Base-by-base conservation (phyloP, 2,797 vertebrate species). In the Semaprochilodus insignis region DNA sequence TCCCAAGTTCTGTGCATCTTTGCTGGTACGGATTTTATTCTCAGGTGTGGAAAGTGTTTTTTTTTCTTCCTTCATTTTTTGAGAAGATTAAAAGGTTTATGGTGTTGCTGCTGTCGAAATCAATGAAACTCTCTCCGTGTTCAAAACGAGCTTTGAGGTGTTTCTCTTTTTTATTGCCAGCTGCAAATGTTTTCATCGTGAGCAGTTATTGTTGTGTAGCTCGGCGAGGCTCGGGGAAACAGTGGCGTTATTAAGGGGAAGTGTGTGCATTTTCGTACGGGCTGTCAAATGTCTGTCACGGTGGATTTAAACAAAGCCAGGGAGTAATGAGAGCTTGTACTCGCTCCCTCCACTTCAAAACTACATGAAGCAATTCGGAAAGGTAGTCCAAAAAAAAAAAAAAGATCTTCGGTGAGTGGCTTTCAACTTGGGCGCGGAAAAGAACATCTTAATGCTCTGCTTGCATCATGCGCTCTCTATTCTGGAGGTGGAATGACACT, bases 1-100 rank as follows among this genome's bases (percentile, higher is more conserved):
- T 62, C 10, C 16, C 5, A 60, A 10, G 59, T 2, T 48, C 44
- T 48, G 8, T 48, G 11, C 44, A 48, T 48, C 44, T 48, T 23
- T 60, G 54, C 34, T 6, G 2, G 7, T 70, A 59, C 25, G 7
- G 1, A 8, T 67, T 55, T 51, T 6, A 31, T 60, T 70, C 73
- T 70, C 40, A 10, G 21, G 14, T 36, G 17, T n/a, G 2, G 23
- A 62, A 70, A 51, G 2, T 0, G 17, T 21, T 51, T 15, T 16
- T 57, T 40, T 3, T 21, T 25, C 10, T 72, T 51, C 3, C 14
- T 65, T 13, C 25, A 17, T 73, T 63, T 48, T 48, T 66, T 31
- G 0, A 55, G 48, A 51, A 75, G 52, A 78, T 83, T 74, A 78
- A 78, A 66, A 14, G 60, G 31, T 51, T 78, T 66, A 78, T 74